Evolutionary conservation across 1,140 invertebrate genomes (phyloP), one percentile per base, ranked within the genome.

Genomic region (Teleogryllus occipitalis): DNA sequence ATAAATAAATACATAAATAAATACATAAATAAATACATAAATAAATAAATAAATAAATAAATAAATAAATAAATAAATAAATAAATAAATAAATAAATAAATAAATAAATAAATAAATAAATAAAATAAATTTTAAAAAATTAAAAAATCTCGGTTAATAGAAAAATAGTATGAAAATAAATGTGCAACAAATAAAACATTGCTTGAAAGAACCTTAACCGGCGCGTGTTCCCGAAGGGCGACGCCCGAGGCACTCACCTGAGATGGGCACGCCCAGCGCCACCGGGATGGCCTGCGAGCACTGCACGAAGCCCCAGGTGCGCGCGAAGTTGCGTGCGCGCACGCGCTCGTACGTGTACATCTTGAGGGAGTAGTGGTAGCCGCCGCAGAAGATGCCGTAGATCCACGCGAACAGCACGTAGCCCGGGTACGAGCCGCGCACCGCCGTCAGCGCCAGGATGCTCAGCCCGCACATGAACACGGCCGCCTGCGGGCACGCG

Each of bases 281-380:
- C n/a, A 95, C 92, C 12, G 95, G 94, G 83, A 96, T 90, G 0
- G 93, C 93, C 84, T 96, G 95, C 7, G 93, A 94, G 83, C 92
- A 95, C 85, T 95, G 94, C n/a, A 96, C 92, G 85, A 95, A 96
- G 76, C 94, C 93, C 95, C 95, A 97, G 0, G 95, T 95, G 79
- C 94, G 88, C 0, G 94, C 93, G 85, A 96, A 96, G 85, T 96
- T 94, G 80, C 94, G 89, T 0, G 94, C 94, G 72, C 94, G 87
- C 10, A 96, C 94, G 82, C 93, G 89, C 85, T 96, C 94, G 83
- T 96, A 95, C 0, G 93, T 94, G 86, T 95, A 95, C 91, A 96
- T 94, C 85, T 96, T 96, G 47, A 96, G 87, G 15, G 94, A 93
- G 84, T 96, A 96, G 84, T 95, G 93, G 86, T 95, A 95, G 10